These are phyloP conservation scores for Ephialtes manifestator DNA, from an alignment of 2,888 invertebrate species.

Conservation along the genomic window DNA sequence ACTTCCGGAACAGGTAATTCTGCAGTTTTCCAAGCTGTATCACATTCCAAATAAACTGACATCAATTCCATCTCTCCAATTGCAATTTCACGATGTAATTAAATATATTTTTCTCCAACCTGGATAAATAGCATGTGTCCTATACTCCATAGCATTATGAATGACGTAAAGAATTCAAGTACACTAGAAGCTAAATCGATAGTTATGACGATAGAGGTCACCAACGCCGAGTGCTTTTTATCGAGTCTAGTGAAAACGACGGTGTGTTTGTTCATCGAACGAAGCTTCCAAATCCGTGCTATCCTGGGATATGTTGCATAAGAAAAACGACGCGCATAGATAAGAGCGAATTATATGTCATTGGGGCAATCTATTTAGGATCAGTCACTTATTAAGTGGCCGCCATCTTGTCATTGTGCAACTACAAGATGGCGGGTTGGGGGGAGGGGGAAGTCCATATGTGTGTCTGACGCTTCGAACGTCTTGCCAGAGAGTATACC, in stretches of 20 bases:
- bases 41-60: not conserved
- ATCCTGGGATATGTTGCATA: constrained; percentile 62
- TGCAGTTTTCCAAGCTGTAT: not conserved
- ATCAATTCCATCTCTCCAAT: not conserved
- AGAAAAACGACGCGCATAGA: constrained; percentile 68
- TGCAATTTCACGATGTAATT: not conserved
- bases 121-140: not conserved
- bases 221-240: not conserved
- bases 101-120: not conserved
- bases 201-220: not conserved
- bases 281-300: constrained; percentile 31
- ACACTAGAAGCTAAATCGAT: not conserved
- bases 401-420: constrained; percentile 73
- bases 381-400: constrained; percentile 79
- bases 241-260: not conserved
- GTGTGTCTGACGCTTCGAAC: constrained; percentile 12
- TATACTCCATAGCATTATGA: not conserved
- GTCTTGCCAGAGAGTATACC: constrained; percentile 62
- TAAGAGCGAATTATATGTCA: constrained; percentile 80
- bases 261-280: not conserved
- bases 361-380: constrained; percentile 83
- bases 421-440: constrained; percentile 64
- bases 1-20: constrained; percentile 11
- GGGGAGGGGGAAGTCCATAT: not conserved
- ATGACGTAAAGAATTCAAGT: no score